phyloP scores from a whole-genome alignment of 1,140 invertebrate genomes.

The Zaprionus tsacasi region DNA sequence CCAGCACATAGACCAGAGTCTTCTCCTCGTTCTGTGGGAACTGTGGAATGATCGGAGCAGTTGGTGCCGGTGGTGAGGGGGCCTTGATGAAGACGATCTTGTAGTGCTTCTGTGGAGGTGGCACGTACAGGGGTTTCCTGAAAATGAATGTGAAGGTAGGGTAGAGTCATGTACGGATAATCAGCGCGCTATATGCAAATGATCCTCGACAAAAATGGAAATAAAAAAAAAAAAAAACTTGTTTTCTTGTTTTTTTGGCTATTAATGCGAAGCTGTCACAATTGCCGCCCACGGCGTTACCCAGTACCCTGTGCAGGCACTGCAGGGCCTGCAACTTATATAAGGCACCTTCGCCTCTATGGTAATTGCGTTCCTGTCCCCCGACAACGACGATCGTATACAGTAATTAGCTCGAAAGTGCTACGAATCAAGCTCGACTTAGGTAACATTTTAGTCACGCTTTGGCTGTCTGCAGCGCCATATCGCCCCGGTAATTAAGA shows the following conservation, averaged over 20 bases:
- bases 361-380: slow-evolving; percentile 61
- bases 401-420: slow-evolving; percentile 67
- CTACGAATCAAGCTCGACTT: slow-evolving; percentile 51
- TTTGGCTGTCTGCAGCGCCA: slow-evolving; percentile 68
- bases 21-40: slow-evolving; percentile 93
- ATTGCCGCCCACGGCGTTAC: slow-evolving; percentile 36
- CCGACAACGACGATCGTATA: slow-evolving; percentile 11
- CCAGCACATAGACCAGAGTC: slow-evolving; percentile 94
- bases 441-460: slow-evolving; percentile 79
- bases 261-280: slow-evolving; percentile 50
- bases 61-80: slow-evolving; percentile 91
- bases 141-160: slow-evolving; percentile 4
- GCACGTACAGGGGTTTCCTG: slow-evolving; percentile 86
- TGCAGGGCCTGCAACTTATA: slow-evolving; percentile 46
- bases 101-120: slow-evolving; percentile 93
- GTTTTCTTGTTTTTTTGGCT: slow-evolving; percentile 13
- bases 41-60: slow-evolving; percentile 89
- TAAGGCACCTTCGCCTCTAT: slow-evolving; percentile 54
- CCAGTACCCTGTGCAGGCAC: not conserved
- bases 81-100: slow-evolving; percentile 96
- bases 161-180: not conserved
- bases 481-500: slow-evolving; percentile 75
- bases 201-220: not conserved
- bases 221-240: slow-evolving; percentile 13
- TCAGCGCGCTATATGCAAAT: slow-evolving; percentile 1